phyloP scores from a whole-genome alignment of 2,888 invertebrate genomes.

The Pseudococcus jackbeardsleyi region DNA sequence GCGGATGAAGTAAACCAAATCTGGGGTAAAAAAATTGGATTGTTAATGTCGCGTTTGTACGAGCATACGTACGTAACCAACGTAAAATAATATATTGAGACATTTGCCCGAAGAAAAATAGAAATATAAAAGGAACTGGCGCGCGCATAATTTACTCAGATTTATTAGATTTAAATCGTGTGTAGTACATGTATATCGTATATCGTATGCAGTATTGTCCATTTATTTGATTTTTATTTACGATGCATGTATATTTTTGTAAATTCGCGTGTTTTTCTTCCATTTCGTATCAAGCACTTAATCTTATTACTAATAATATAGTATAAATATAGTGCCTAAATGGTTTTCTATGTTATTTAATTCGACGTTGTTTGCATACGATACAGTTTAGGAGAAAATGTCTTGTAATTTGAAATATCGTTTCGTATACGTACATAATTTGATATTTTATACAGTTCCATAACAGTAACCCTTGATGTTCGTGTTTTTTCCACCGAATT shows the following conservation, averaged over 20 bases:
- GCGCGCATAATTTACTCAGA: slow-evolving; percentile 44
- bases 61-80: neutral
- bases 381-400: neutral
- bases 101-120: slow-evolving; percentile 45
- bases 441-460: neutral
- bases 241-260: slow-evolving; percentile 38
- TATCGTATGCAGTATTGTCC: slow-evolving; percentile 11
- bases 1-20: neutral
- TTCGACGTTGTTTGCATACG: neutral
- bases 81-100: slow-evolving; percentile 51
- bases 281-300: slow-evolving; percentile 26
- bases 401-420: slow-evolving; percentile 23
- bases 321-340: slow-evolving; percentile 33
- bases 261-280: slow-evolving; percentile 48
- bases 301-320: slow-evolving; percentile 43
- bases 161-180: slow-evolving; percentile 52
- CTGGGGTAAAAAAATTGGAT: slow-evolving; percentile 9
- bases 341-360: slow-evolving; percentile 50
- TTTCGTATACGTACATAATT: slow-evolving; percentile 14
- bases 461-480: slow-evolving; percentile 1
- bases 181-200: neutral
- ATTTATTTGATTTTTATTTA: slow-evolving; percentile 53
- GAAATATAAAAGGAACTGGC: slow-evolving; percentile 40
- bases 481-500: neutral
- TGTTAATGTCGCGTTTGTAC: slow-evolving; percentile 48